Base-by-base conservation (phyloP, 2,113 vertebrate species). In the Daphoenositta chrysoptera region DNA sequence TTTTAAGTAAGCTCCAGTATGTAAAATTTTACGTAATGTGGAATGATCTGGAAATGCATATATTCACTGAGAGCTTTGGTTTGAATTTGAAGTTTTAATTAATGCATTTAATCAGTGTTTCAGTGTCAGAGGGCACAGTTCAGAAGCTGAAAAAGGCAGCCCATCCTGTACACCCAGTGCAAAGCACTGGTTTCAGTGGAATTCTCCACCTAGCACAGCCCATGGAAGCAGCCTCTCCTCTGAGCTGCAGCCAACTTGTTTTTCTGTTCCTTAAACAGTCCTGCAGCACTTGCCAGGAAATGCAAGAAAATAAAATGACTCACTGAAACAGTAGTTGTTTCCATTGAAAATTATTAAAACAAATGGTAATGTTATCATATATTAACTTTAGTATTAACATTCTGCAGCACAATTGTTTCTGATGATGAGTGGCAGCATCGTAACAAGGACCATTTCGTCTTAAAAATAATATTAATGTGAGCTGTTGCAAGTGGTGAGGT, bases 331-430 rank as follows among this genome's bases (percentile, higher is more conserved):
- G 87, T 94, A 75, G 92, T 75, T 95, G 77, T 63, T 96, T 87
- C 84, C 82, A 84, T 42, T 94, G 91, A 80, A 90, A 94, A 94
- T 89, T 86, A 89, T 96, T 95, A 83, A 96, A 95, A 89, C 85
- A 96, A 90, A 92, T 60, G 82, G 78, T 42, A 95, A 68, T 69
- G 69, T 96, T 97, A 96, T 71, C 51, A 88, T 94, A 66, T 93
- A 96, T 97, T 96, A 97, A 94, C 81, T 94, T 87, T 92, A 92
- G 56, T 96, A 95, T 93, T 96, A 97, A 94, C 51, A 45, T 96
- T 92, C 89, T 83, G 71, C 65, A 83, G 31, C 93, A 71, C 89
- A 83, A 23, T 89, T 8, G 87, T 94, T 96, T 93, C 92, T 92
- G 92, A 82, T 93, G 95, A 79, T 87, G 73, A 78, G 65, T 56